Evolutionary conservation across 2,113 vertebrate species (phyloP).

Genomic region (Panthera leo): DNA sequence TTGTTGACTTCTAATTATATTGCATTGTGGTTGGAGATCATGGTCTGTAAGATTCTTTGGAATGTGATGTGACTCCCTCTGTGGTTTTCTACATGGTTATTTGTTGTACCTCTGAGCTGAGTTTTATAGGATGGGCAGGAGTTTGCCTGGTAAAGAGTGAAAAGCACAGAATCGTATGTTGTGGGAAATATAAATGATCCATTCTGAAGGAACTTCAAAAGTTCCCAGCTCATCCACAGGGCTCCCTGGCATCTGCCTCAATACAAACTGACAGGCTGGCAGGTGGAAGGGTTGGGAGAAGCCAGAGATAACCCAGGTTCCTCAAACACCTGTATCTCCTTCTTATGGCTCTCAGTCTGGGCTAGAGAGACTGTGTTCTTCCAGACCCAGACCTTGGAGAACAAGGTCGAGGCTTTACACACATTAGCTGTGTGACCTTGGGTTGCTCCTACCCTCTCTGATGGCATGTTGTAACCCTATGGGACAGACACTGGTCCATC

Average conservation of each 20-base stretch:
- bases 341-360: not conserved
- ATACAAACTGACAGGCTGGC: not conserved
- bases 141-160: conserved; percentile 41
- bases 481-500: not conserved
- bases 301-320: not conserved
- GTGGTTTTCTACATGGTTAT: conserved; percentile 66
- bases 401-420: not conserved
- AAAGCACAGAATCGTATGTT: conserved; percentile 33
- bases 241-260: not conserved
- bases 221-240: conserved; percentile 26
- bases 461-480: not conserved
- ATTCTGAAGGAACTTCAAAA: conserved; percentile 45
- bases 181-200: conserved; percentile 1
- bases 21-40: conserved; percentile 52
- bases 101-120: conserved; percentile 64
- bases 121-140: conserved; percentile 46
- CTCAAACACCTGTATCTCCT: not conserved
- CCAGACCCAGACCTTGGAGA: not conserved
- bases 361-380: not conserved
- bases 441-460: not conserved
- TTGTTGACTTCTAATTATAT: conserved; percentile 62
- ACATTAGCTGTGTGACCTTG: not conserved
- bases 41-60: conserved; percentile 55
- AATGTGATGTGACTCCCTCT: conserved; percentile 64
- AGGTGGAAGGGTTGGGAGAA: not conserved